phyloP scores from a whole-genome alignment of 2,113 vertebrate genomes.

The Crotalus horridus region DNA sequence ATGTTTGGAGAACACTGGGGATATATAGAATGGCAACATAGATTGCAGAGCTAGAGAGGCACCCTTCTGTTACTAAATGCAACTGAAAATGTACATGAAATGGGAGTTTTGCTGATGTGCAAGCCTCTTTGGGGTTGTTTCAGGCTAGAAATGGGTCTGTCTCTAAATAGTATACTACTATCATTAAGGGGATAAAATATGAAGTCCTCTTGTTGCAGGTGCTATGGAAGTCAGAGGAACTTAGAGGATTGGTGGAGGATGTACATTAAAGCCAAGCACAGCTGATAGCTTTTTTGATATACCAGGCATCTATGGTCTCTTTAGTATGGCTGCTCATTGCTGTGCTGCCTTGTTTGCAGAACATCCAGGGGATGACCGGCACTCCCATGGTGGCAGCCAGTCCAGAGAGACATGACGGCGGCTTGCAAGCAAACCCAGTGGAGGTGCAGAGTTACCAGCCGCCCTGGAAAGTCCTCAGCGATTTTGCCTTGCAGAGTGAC shows the following conservation, averaged over 20 bases:
- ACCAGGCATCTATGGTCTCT: background rate
- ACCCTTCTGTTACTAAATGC: background rate
- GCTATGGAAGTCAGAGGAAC: conserved; percentile 57
- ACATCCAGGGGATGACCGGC: conserved; percentile 98
- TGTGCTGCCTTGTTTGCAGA: conserved; percentile 76
- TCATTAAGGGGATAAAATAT: background rate
- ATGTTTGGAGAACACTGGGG: background rate
- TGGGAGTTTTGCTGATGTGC: background rate
- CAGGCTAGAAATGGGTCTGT: background rate
- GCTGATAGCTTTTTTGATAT: background rate
- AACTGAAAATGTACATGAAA: background rate
- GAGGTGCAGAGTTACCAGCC: conserved; percentile 99
- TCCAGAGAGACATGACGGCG: conserved; percentile 96
- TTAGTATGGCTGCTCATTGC: conserved; percentile 65
- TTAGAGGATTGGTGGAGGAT: conserved; percentile 55
- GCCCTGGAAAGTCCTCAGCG: conserved; percentile 98
- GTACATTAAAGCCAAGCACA: background rate
- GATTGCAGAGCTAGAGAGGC: background rate
- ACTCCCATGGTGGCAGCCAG: conserved; percentile 98
- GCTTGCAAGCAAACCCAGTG: conserved; percentile 94
- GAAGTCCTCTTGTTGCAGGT: background rate
- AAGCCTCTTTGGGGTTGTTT: background rate
- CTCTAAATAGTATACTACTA: too few species aligned
- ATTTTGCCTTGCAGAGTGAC: conserved; percentile 99
- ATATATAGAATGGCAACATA: background rate